A percentile compares a stretch with the other conserved stretches of the same genome.
Conservation (phyloP, 2,113 vertebrate species). For the Rafetus swinhoei region DNA sequence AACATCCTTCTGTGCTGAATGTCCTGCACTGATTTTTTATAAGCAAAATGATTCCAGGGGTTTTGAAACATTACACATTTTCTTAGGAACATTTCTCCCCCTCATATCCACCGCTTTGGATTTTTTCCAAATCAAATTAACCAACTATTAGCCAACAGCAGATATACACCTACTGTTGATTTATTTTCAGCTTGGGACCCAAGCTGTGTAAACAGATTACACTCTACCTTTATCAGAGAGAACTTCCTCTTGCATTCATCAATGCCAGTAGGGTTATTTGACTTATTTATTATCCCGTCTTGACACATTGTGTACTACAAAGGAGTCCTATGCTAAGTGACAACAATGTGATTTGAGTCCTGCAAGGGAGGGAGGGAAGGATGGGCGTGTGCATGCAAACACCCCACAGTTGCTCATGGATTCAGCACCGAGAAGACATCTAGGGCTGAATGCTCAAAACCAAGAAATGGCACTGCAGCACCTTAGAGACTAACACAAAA, state of each 20-base stretch:
- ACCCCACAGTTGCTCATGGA: neutral
- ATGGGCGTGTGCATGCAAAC: accelerated
- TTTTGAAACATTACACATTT: neutral
- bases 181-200: slow-evolving; percentile 61
- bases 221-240: slow-evolving; percentile 51
- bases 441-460: neutral
- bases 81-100: neutral
- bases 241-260: slow-evolving; percentile 68
- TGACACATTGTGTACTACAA: slow-evolving; percentile 28
- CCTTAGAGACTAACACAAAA: no score
- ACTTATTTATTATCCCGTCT: slow-evolving; percentile 41
- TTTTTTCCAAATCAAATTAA: neutral
- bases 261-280: slow-evolving; percentile 55
- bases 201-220: slow-evolving; percentile 72
- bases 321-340: slow-evolving; percentile 21
- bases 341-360: slow-evolving; percentile 1
- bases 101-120: neutral
- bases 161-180: slow-evolving; percentile 35
- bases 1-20: neutral
- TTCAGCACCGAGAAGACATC: neutral
- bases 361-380: neutral
- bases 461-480: no score
- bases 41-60: neutral
- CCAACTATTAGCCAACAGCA: slow-evolving; percentile 7
- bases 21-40: neutral